Evolutionary conservation across 2,113 vertebrate species (phyloP), one percentile per base, ranked within the genome.

Genomic region (Percopsis transmontana): DNA sequence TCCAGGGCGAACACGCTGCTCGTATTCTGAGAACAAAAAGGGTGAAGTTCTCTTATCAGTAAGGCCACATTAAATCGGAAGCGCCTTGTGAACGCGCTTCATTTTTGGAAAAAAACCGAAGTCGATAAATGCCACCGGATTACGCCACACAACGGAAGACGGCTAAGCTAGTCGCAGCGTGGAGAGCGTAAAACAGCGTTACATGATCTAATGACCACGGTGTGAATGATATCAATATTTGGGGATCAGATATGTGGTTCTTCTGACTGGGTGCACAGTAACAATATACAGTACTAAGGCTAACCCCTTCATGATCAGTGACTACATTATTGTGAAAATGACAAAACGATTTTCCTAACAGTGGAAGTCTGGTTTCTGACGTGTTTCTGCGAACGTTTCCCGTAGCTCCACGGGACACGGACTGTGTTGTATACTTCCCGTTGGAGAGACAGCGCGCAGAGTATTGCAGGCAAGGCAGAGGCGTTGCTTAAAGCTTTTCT

Each of bases 401-500:
- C 74, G 72, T 79, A 6, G 21, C 12, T 81, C 81, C 83, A 88
- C 88, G 84, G 75, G 69, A 82, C 77, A 84, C 81, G 87, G 74
- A 74, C 69, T 77, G 80, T 84, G 79, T 70, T 66, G 69, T 71
- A 62, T 65, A 66, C 54, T 52, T 80, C 79, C 79, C 53, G 76
- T 76, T 77, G 92, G 92, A 93, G 89, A 91, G 91, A 55, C 77
- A 90, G 95, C 89, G 86, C 93, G 94, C 89, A 90, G 92, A 92
- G 93, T 95, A 95, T 94, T 94, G 94, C 94, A 96, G 96, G 95
- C 96, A 98, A 98, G 96, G 96, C 95, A 95, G 95, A 98, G 95
- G 96, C 95, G 91, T 95, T 94, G 92, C 95, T 98, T 99, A 98
- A 98, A 99, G 96, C 96, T 98, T 97, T 96, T 96, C 94, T 92